These are phyloP conservation scores for Gopherus evgoodei DNA, from an alignment of 2,113 vertebrate species.

Conservation along the genomic window DNA sequence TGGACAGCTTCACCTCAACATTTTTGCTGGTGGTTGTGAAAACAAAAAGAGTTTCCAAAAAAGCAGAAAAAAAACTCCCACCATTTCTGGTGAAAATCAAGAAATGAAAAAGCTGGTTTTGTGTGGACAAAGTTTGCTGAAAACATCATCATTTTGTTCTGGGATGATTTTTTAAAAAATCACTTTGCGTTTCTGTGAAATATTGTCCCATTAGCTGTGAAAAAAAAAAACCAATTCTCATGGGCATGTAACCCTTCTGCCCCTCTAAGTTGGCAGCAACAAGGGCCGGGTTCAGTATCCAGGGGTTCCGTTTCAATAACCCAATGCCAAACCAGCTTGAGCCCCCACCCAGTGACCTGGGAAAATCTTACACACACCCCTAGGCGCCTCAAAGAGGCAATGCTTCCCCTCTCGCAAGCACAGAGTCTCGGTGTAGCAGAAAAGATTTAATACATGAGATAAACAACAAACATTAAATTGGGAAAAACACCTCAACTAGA, in stretches of 20 bases:
- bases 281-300: too few species aligned
- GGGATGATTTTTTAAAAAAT: not conserved
- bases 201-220: not conserved
- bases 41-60: not conserved
- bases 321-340: too few species aligned
- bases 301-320: too few species aligned
- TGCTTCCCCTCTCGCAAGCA: too few species aligned
- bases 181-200: not conserved
- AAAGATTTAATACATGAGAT: too few species aligned
- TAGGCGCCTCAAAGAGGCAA: too few species aligned
- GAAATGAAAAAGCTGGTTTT: not conserved
- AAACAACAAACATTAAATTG: too few species aligned
- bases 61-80: not conserved
- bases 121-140: not conserved
- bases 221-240: not conserved
- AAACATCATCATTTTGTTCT: not conserved
- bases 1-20: not conserved
- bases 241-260: not conserved
- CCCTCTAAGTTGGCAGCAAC: too few species aligned
- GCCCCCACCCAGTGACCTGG: too few species aligned
- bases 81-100: not conserved
- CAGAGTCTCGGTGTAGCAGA: too few species aligned
- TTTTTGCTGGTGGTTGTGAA: not conserved
- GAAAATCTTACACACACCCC: too few species aligned
- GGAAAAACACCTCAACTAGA: too few species aligned